A percentile compares a stretch with the other conserved stretches of the same genome.
phyloP scores from a whole-genome alignment of 2,888 invertebrate species.

The Diaperis boleti region DNA sequence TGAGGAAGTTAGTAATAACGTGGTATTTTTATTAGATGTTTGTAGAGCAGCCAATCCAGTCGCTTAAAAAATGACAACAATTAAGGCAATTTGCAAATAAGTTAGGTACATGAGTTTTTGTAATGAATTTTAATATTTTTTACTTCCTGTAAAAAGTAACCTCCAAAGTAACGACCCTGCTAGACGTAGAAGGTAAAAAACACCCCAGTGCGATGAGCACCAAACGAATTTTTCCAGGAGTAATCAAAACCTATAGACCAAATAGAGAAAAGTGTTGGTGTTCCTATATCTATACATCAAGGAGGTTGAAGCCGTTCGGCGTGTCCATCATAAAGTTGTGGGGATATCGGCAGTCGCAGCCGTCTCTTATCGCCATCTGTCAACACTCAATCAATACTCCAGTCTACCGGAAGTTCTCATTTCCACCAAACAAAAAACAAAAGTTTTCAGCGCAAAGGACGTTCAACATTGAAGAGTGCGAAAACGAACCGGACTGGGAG shows the following conservation, averaged over 20 bases:
- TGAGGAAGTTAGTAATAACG: too few relatives aligned
- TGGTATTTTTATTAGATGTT: too few relatives aligned
- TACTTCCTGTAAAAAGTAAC: too few relatives aligned
- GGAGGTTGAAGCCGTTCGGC: constrained; percentile 37
- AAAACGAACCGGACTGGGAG: constrained; percentile 7
- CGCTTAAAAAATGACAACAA: too few relatives aligned
- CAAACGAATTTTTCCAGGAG: not conserved
- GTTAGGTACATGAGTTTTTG: too few relatives aligned
- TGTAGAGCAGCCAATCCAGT: too few relatives aligned
- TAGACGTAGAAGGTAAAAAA: too few relatives aligned
- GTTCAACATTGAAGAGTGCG: constrained; percentile 27
- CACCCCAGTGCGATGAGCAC: too few relatives aligned
- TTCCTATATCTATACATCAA: constrained; percentile 30
- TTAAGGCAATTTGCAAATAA: too few relatives aligned
- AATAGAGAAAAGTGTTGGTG: constrained; percentile 31
- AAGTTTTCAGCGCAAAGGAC: constrained; percentile 29
- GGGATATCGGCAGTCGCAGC: constrained; percentile 49
- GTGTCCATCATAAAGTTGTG: constrained; percentile 51
- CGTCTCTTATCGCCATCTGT: constrained; percentile 55
- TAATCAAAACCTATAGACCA: constrained; percentile 24
- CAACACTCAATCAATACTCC: constrained; percentile 59
- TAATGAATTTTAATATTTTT: too few relatives aligned
- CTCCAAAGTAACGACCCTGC: too few relatives aligned
- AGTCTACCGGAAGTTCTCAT: constrained; percentile 41
- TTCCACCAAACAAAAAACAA: constrained; percentile 16